Evolutionary conservation across 1,140 invertebrate species (phyloP).

Genomic region (Maconellicoccus hirsutus): DNA sequence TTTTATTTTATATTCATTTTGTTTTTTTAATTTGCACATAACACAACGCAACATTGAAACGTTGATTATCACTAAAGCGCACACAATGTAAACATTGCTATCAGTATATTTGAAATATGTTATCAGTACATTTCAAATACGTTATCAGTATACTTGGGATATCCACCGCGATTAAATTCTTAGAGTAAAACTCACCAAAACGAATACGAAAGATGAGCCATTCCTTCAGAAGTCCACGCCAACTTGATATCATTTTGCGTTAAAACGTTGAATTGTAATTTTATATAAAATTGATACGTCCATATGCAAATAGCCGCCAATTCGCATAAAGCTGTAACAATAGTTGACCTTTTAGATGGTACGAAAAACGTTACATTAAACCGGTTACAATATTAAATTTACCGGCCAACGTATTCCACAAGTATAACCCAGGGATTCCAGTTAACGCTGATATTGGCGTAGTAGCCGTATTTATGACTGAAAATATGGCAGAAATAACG

Average conservation of each 20-base stretch:
- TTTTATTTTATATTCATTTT: too few species aligned
- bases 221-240: conserved; percentile 57
- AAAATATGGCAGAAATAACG: conserved; percentile 54
- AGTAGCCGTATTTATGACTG: conserved; percentile 64
- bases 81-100: too few species aligned
- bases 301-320: conserved; percentile 56
- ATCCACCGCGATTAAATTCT: too few species aligned
- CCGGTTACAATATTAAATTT: conserved; percentile 35
- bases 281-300: conserved; percentile 59
- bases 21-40: too few species aligned
- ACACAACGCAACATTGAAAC: too few species aligned
- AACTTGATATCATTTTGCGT: conserved; percentile 57
- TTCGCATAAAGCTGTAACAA: conserved; percentile 54
- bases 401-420: conserved; percentile 65
- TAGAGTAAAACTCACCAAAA: too few species aligned
- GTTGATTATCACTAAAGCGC: too few species aligned
- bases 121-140: too few species aligned
- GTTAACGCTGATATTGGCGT: conserved; percentile 58
- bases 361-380: background rate
- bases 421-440: conserved; percentile 62
- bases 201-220: conserved; percentile 58
- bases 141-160: too few species aligned
- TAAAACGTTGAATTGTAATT: conserved; percentile 63
- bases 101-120: too few species aligned
- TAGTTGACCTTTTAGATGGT: conserved; percentile 22